Evolutionary conservation across 2,888 invertebrate genomes (phyloP), one percentile per base, ranked within the genome.

Genomic region (Isoperla grammatica): DNA sequence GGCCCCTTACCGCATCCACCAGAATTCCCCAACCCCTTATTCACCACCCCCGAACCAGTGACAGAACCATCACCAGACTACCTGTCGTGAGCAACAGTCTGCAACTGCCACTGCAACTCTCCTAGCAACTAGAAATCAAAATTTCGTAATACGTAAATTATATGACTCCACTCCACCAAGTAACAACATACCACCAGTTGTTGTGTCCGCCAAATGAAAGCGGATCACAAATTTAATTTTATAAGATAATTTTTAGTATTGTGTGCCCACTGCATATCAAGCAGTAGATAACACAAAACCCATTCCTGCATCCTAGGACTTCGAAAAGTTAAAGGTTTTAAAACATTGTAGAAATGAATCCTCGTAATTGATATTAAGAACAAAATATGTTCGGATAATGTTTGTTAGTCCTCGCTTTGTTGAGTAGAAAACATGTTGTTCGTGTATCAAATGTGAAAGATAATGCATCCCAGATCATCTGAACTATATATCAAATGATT

Each of bases 1-100:
- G 94, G 94, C 42, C 95, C 95, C 49, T 80, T 95, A 69, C 94
- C 95, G 66, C 95, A 95, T 80, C 95, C 95, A 67, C 90, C 94
- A 65, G 94, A 95, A 78, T 94, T 95, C 79, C 95, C 95, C 61
- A 95, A 95, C 76, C 94, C 95, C 68, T 81, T 95, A 72, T 94
- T 94, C 78, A 85, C 90, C 65, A 88, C 87, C 66, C 85, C 86
- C 60, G 88, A 89, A 74, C 86, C 87, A 62, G 83, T 88, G 72
- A 85, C 88, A 64, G 88, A 89, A 76, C 90, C 89, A 67, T 86
- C 87, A 69, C 89, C 89, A 63, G 90, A 90, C 77, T 90, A 90
- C 79, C 82, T 77, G 65, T 72, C 73, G 13, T 50, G 49, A 50
- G 4, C 15, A 17, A 29, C 22, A 23, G 29, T n/a, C n/a, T n/a